These are phyloP conservation scores for Thecocarcelia acutangulata DNA, from an alignment of 2,888 invertebrate genomes.

Conservation along the genomic window DNA sequence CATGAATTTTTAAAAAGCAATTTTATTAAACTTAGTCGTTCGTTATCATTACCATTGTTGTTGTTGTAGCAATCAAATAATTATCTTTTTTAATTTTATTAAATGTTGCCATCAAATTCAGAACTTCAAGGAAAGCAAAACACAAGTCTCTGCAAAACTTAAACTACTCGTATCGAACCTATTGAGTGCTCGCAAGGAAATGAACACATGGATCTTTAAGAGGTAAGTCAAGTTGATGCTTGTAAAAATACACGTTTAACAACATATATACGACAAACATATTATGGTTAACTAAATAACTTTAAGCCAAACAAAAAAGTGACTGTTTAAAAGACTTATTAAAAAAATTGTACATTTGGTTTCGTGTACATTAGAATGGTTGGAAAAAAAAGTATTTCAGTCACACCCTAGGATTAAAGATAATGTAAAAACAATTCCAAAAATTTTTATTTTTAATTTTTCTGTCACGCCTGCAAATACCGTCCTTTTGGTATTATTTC, in stretches of 20 bases:
- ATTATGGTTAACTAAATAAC: too few relatives aligned
- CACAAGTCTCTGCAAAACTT: conserved; percentile 2
- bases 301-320: too few relatives aligned
- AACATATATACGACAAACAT: neutral
- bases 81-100: conserved; percentile 39
- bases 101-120: conserved; percentile 63
- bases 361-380: too few relatives aligned
- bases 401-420: too few relatives aligned
- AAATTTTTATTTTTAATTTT: too few relatives aligned
- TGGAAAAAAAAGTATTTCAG: too few relatives aligned
- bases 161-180: conserved; percentile 1
- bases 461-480: too few relatives aligned
- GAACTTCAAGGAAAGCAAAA: conserved; percentile 30
- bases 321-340: too few relatives aligned
- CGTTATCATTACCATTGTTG: conserved; percentile 48
- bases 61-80: conserved; percentile 51
- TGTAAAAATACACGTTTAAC: neutral
- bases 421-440: too few relatives aligned
- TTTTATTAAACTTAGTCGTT: conserved; percentile 17
- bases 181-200: conserved; percentile 24
- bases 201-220: conserved; percentile 35
- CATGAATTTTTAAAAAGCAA: neutral
- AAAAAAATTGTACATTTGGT: too few relatives aligned
- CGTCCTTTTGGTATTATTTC: too few relatives aligned
- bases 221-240: conserved; percentile 59